Conservation (phyloP, 2,888 invertebrate genomes). For the Pteria penguin region DNA sequence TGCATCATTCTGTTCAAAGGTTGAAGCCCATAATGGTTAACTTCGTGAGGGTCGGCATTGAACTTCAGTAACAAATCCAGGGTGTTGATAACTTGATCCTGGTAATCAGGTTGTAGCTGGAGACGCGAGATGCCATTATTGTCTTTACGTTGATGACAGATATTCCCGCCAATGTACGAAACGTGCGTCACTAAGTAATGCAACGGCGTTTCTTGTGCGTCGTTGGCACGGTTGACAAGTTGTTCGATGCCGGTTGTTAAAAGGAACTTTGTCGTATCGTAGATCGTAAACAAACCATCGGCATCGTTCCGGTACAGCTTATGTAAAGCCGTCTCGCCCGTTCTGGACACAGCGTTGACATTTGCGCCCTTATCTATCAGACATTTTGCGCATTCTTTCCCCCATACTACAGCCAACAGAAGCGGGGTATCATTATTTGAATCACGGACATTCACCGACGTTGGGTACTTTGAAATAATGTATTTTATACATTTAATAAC, state of each 20-base stretch:
- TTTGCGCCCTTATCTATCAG: conserved; percentile 85
- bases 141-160: conserved; percentile 78
- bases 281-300: conserved; percentile 81
- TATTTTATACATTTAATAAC: conserved; percentile 76
- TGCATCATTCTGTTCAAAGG: conserved; percentile 85
- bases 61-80: conserved; percentile 71
- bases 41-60: conserved; percentile 74
- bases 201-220: conserved; percentile 87
- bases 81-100: conserved; percentile 73
- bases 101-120: conserved; percentile 74
- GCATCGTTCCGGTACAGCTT: conserved; percentile 80
- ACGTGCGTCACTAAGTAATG: conserved; percentile 83
- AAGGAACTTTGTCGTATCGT: conserved; percentile 85
- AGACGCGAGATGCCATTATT: conserved; percentile 81
- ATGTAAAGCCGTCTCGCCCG: conserved; percentile 84
- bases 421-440: conserved; percentile 89
- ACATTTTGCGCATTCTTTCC: conserved; percentile 84
- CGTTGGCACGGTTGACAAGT: conserved; percentile 87
- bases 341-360: conserved; percentile 85
- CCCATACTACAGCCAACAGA: conserved; percentile 87
- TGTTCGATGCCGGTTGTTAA: conserved; percentile 87
- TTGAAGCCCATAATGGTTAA: conserved; percentile 85
- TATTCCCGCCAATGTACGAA: conserved; percentile 77
- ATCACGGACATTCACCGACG: conserved; percentile 65
- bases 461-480: conserved; percentile 69